A percentile compares a stretch with the other conserved stretches of the same genome.
phyloP scores from a whole-genome alignment of 2,888 invertebrate genomes.

The Tinea pellionella region DNA sequence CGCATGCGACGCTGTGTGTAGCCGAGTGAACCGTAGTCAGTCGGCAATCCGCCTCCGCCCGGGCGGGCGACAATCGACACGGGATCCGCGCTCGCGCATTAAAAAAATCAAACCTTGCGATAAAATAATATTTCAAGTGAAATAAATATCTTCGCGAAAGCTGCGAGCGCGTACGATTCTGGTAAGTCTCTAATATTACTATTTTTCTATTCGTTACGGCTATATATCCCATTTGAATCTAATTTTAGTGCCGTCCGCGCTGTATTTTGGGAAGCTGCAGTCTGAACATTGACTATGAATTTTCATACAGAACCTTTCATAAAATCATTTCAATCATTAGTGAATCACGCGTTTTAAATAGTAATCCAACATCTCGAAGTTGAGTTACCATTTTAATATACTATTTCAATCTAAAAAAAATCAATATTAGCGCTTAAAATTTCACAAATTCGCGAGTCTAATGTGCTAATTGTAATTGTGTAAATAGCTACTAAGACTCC shows the following conservation, averaged over 20 bases:
- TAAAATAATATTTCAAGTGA: slow-evolving; percentile 47
- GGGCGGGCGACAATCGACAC: slow-evolving; percentile 69
- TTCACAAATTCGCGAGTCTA: background rate
- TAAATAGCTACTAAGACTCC: too few species aligned
- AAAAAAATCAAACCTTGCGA: slow-evolving; percentile 27
- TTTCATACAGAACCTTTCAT: background rate
- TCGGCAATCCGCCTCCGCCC: slow-evolving; percentile 66
- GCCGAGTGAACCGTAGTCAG: slow-evolving; percentile 34
- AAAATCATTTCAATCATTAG: background rate
- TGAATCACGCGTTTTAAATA: background rate
- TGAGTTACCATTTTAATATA: too few species aligned
- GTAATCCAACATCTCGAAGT: too few species aligned
- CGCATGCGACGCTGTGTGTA: slow-evolving; percentile 22
- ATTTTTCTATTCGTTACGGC: background rate
- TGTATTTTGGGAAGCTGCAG: slow-evolving; percentile 55
- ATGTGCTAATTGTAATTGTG: background rate
- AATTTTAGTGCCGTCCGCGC: slow-evolving; percentile 13
- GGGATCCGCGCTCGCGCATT: slow-evolving; percentile 61
- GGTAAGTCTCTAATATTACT: slow-evolving; percentile 36
- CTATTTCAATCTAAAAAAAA: too few species aligned
- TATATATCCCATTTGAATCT: background rate
- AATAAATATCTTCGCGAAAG: slow-evolving; percentile 28
- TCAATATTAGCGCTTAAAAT: background rate
- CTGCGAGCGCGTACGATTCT: slow-evolving; percentile 37
- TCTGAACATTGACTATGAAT: slow-evolving; percentile 24